These are phyloP conservation scores for Hirtodrosophila histrioides DNA, from an alignment of 2,888 invertebrate species.

Conservation along the genomic window DNA sequence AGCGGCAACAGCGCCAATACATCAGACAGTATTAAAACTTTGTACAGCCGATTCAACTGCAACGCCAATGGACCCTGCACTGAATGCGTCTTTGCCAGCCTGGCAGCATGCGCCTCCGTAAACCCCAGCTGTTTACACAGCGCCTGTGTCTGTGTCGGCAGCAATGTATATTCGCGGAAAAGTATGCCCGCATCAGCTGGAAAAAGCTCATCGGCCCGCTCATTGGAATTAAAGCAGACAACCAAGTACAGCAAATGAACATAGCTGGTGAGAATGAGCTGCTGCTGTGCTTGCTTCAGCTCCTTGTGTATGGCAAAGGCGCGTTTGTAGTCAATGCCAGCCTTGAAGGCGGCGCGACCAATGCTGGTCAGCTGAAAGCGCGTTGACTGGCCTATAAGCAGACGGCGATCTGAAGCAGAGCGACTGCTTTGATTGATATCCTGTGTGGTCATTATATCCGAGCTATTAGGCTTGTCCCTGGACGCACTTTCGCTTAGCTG, in stretches of 20 bases:
- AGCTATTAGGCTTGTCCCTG: conserved; percentile 50
- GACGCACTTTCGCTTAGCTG: conserved; percentile 57
- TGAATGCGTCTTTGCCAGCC: conserved; percentile 88
- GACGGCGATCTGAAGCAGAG: conserved; percentile 56
- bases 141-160: conserved; percentile 88
- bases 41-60: conserved; percentile 90
- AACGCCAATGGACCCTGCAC: conserved; percentile 85
- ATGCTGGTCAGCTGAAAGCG: conserved; percentile 87
- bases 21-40: conserved; percentile 93
- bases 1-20: conserved; percentile 89
- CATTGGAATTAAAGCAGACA: conserved; percentile 80
- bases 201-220: conserved; percentile 88
- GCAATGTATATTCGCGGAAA: conserved; percentile 86
- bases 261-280: conserved; percentile 91
- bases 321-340: conserved; percentile 90
- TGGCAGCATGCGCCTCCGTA: conserved; percentile 89
- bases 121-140: conserved; percentile 91
- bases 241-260: conserved; percentile 95
- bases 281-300: conserved; percentile 89
- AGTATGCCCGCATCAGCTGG: conserved; percentile 84
- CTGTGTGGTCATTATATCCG: conserved; percentile 81
- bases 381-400: conserved; percentile 84
- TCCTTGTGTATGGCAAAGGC: conserved; percentile 91
- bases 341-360: conserved; percentile 93
- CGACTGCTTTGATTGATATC: conserved; percentile 62